These are phyloP conservation scores for Ischnus inquisitorius DNA, from an alignment of 2,888 invertebrate species.

Conservation along the genomic window DNA sequence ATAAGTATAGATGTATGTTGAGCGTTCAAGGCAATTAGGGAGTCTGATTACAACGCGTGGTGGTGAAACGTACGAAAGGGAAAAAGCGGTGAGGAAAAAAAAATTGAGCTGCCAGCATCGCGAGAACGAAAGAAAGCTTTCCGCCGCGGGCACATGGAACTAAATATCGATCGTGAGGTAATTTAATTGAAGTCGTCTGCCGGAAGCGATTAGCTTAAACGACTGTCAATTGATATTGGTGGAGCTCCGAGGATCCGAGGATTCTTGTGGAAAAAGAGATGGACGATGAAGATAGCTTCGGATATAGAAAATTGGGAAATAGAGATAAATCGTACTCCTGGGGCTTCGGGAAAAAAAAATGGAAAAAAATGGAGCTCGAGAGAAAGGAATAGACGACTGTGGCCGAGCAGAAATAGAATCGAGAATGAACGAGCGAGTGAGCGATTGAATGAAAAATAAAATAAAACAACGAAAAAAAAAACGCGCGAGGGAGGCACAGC, in stretches of 20 bases:
- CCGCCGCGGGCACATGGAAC: slow-evolving; percentile 24
- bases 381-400: background rate
- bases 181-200: slow-evolving; percentile 79
- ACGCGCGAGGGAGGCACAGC: slow-evolving; percentile 9
- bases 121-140: slow-evolving; percentile 27
- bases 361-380: slow-evolving; percentile 5
- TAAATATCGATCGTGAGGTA: slow-evolving; percentile 71
- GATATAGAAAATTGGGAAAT: slow-evolving; percentile 32
- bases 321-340: slow-evolving; percentile 13
- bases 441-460: slow-evolving; percentile 24
- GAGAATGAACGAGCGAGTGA: slow-evolving; percentile 29
- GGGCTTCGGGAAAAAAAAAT: slow-evolving; percentile 11
- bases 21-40: background rate
- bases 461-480: slow-evolving; percentile 37
- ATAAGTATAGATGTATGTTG: background rate
- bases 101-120: slow-evolving; percentile 12
- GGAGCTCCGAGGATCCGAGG: slow-evolving; percentile 34
- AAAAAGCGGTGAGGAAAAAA: slow-evolving; percentile 47
- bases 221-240: slow-evolving; percentile 76
- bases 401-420: background rate
- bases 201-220: slow-evolving; percentile 77
- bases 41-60: background rate
- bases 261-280: slow-evolving; percentile 23
- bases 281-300: slow-evolving; percentile 27
- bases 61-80: slow-evolving; percentile 34